These are phyloP conservation scores for Operophtera brumata DNA, from an alignment of 2,888 invertebrate genomes.

Conservation along the genomic window DNA sequence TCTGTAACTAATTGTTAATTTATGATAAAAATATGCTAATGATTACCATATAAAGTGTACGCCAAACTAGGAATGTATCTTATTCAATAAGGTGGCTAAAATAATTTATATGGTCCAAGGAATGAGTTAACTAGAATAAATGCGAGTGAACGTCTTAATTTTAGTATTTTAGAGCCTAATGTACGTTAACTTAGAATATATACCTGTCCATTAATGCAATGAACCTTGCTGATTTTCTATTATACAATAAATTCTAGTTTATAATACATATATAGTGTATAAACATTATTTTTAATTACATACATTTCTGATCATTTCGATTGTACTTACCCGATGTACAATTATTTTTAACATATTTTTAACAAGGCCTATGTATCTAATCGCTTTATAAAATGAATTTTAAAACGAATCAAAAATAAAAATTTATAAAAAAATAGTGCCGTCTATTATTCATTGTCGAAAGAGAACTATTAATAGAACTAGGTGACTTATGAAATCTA, in stretches of 20 bases:
- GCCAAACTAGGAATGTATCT: conserved; percentile 53
- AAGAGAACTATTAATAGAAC: conserved; percentile 1
- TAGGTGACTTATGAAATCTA: conserved; percentile 28
- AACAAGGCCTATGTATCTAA: conserved; percentile 60
- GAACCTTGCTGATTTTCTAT: conserved; percentile 54
- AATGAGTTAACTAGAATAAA: conserved; percentile 50
- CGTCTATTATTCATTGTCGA: conserved; percentile 39
- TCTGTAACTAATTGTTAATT: conserved; percentile 46
- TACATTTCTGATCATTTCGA: conserved; percentile 60
- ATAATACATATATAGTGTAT: conserved; percentile 64
- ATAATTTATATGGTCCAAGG: conserved; percentile 52
- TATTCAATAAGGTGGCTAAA: conserved; percentile 53
- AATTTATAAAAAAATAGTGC: conserved; percentile 55
- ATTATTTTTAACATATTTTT: conserved; percentile 57
- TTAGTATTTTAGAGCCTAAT: conserved; percentile 47
- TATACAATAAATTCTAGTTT: conserved; percentile 68
- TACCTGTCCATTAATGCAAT: conserved; percentile 49
- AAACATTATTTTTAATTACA: conserved; percentile 68
- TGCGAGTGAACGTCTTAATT: conserved; percentile 47
- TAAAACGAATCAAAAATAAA: conserved; percentile 71
- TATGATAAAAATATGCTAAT: conserved; percentile 29
- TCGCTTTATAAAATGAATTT: conserved; percentile 64
- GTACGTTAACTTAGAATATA: conserved; percentile 47
- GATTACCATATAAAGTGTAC: conserved; percentile 43
- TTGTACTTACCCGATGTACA: conserved; percentile 58